These are phyloP conservation scores for Athalia cordata DNA, from an alignment of 2,888 invertebrate species.

Conservation along the genomic window DNA sequence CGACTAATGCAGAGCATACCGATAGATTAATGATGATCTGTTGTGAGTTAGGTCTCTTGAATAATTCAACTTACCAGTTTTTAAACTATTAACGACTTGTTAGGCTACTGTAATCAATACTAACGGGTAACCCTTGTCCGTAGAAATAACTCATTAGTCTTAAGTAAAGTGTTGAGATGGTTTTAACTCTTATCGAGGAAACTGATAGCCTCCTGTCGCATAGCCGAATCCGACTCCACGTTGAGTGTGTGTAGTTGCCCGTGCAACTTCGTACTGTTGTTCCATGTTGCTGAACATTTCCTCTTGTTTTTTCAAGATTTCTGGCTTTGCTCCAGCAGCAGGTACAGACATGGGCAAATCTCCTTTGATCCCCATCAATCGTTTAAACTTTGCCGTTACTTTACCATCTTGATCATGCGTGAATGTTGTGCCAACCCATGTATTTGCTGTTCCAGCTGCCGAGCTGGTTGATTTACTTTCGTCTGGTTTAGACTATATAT, in stretches of 20 bases:
- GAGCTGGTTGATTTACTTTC: constrained; percentile 68
- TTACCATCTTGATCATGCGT: constrained; percentile 94
- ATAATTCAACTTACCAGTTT: constrained; percentile 14
- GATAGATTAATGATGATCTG: constrained; percentile 10
- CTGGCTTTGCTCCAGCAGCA: constrained; percentile 73
- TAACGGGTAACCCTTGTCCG: constrained; percentile 35
- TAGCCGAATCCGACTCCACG: constrained; percentile 91
- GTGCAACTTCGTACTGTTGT: constrained; percentile 96
- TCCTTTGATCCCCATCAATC: constrained; percentile 95
- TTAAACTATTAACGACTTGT: constrained; percentile 10
- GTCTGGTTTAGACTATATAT: constrained; percentile 62
- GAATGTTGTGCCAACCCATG: constrained; percentile 91
- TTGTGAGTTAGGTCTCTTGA: neutral
- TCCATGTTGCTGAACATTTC: constrained; percentile 96
- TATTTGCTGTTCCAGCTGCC: constrained; percentile 71
- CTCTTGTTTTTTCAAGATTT: constrained; percentile 83
- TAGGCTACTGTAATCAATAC: constrained; percentile 27
- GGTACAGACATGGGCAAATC: constrained; percentile 71
- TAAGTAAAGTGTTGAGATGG: neutral
- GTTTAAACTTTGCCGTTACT: constrained; percentile 95
- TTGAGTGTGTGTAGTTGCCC: constrained; percentile 97
- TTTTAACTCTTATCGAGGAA: constrained; percentile 71
- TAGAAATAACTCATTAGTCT: neutral
- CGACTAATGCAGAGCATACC: constrained; percentile 23
- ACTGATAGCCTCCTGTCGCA: constrained; percentile 76